These are phyloP conservation scores for Sinocyclocheilus anophthalmus DNA, from an alignment of 2,113 vertebrate species.

Conservation along the genomic window DNA sequence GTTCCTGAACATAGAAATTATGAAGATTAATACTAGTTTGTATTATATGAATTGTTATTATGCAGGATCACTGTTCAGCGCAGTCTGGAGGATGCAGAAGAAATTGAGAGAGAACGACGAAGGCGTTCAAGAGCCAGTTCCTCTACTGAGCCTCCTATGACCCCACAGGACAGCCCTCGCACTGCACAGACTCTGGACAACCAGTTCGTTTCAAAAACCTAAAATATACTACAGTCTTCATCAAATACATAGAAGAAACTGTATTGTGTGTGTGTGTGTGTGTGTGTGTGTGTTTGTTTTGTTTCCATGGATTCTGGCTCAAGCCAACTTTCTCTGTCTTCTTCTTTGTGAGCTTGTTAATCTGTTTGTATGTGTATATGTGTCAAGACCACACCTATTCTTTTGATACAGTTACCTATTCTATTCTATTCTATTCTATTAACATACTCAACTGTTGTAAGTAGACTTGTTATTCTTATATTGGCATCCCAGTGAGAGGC, in stretches of 20 bases:
- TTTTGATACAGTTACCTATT: neutral
- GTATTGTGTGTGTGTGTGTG: slow-evolving; percentile 8
- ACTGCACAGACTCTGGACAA: slow-evolving; percentile 6
- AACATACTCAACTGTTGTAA: neutral
- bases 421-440: neutral
- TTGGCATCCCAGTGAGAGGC: neutral
- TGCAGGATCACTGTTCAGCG: slow-evolving; percentile 83
- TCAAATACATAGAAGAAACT: slow-evolving; percentile 1
- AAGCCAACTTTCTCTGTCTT: slow-evolving; percentile 50
- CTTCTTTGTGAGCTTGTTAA: neutral
- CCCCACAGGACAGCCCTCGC: slow-evolving; percentile 25
- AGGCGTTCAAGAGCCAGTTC: slow-evolving; percentile 65
- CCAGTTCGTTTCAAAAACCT: slow-evolving; percentile 29
- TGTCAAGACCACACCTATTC: slow-evolving; percentile 29
- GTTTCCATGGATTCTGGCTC: slow-evolving; percentile 57
- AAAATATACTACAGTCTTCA: neutral
- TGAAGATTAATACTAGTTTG: neutral
- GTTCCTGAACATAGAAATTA: neutral
- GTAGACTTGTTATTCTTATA: neutral
- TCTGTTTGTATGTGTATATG: slow-evolving; percentile 1
- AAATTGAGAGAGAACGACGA: slow-evolving; percentile 77
- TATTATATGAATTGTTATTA: neutral
- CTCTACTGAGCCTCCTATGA: slow-evolving; percentile 6
- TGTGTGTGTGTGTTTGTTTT: slow-evolving; percentile 46
- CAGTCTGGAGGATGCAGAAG: slow-evolving; percentile 85